Base-by-base conservation (phyloP, 2,888 invertebrate genomes). In the Oxycera nigricornis region DNA sequence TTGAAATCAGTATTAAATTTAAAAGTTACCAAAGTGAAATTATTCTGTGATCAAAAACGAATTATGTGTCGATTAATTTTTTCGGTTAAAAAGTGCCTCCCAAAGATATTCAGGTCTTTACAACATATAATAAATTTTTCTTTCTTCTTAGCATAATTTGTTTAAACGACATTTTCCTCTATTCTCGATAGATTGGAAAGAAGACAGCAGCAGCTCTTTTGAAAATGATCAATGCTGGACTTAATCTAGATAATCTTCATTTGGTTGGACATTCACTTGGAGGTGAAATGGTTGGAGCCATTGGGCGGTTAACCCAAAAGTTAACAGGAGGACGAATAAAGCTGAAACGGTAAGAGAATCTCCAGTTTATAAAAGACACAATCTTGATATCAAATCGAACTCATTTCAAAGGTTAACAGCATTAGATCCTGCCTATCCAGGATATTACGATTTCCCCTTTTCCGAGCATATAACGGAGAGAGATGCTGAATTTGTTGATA, bases 401-500 rank as follows among this genome's bases (percentile, higher is more conserved):
- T n/a, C n/a, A n/a, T 24, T 11, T 52, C 67, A 22, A 22, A 76
- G 78, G 67, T 75, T 78, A 6, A 73, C 77, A 3, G 78, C 68
- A 7, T 57, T 78, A 4, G 78, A 78, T 75, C 77, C 78, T 2
- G 77, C 77, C 2, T 76, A 74, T 76, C 76, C 76, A 17, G 61
- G 62, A 17, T 78, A 75, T 50, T 78, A 77, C 75, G 24, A 26
- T 6, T 14, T 20, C 2, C 75, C 77, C 9, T 9, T 39, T 55
- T 24, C 30, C 1, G n/a, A 72, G 4, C 59, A 35, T 24, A 24
- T 68, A 20, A 57, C 17, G 22, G 22, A 14, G 28, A 82, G 82
- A 1, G 88, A 88, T 78, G 88, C 88, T 0, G 86, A 86, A 61
- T 87, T 88, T 35, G 88, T 88, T 0, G 88, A 90, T 80, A 86